Evolutionary conservation across 2,113 vertebrate genomes (phyloP).

Genomic region (Microtus richardsoni): DNA sequence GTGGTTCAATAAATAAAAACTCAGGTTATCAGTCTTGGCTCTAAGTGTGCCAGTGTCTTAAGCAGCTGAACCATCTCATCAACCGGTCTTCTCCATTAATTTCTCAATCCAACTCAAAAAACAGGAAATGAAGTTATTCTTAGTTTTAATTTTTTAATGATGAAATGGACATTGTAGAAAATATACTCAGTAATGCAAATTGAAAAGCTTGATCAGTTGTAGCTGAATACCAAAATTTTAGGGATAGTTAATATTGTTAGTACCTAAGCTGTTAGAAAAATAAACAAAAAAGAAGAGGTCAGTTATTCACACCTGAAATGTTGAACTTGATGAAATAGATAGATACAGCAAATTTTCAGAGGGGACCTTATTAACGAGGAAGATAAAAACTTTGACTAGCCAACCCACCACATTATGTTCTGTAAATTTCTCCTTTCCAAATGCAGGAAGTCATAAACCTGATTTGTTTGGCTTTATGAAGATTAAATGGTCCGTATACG

Average conservation of each 20-base stretch:
- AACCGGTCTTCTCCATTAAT: neutral
- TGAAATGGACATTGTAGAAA: neutral
- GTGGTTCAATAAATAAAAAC: neutral
- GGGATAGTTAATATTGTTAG: neutral
- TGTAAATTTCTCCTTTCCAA: constrained; percentile 1
- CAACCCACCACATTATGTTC: neutral
- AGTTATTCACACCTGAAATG: neutral
- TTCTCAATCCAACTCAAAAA: neutral
- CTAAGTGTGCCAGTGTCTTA: neutral
- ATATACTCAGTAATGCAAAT: neutral
- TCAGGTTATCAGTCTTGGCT: neutral
- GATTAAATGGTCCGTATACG: neutral
- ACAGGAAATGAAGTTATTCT: neutral
- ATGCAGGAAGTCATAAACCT: neutral
- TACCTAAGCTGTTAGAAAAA: neutral
- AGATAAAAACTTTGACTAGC: neutral
- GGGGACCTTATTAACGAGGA: neutral
- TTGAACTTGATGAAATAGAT: neutral
- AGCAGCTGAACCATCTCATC: neutral
- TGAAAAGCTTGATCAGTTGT: neutral
- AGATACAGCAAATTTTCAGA: constrained; percentile 18
- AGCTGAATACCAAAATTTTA: neutral
- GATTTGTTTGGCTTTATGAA: neutral
- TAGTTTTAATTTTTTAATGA: constrained; percentile 24
- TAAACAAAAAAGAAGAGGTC: neutral